Evolutionary conservation across 2,113 vertebrate species (phyloP), one percentile per base, ranked within the genome.

Genomic region (Syrrhaptes paradoxus): DNA sequence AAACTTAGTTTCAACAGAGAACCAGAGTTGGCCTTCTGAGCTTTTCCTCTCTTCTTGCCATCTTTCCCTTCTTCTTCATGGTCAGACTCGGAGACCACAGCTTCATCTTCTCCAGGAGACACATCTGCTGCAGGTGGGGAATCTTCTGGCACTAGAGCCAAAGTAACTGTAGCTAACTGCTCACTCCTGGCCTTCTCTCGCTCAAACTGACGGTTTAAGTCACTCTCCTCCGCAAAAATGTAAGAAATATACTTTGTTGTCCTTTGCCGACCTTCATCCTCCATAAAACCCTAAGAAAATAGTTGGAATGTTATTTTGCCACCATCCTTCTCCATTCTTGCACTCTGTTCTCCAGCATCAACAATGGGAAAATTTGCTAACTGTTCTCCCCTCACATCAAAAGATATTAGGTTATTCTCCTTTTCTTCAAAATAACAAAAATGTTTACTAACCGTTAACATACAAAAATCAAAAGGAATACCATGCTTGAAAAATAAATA

Each of bases 161-260:
- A 81, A 65, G 96, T 97, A 6, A 98, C 98, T 0, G 98, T 98
- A 68, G 97, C 98, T 49, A 99, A 85, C 41, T 98, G 97, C 90
- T 99, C 98, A 12, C 98, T 98, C n/a, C 99, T 98, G 15, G 99
- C 99, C 82, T 98, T 98, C 96, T 99, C 99, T 70, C 98, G 98
- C 28, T 98, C 98, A 36, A 99, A 99, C 90, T 98, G 98, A 21
- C 98, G 98, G 89, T 98, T 98, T 32, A 99, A 97, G 86, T 99
- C 97, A 6, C 99, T 99, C 87, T 98, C 98, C 68, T 98, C 98
- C 1, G 98, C 99, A 85, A 97, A 99, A 74, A 97, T 97, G 67
- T 99, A 98, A 12, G 99, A 98, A 91, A 99, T 98, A 73, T 98
- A 99, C 82, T 99, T 99, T n/a, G 99, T 99, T 4, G 98, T 99